Base-by-base conservation (phyloP, 2,797 vertebrate species). In the Helicolenus hilgendorfi region DNA sequence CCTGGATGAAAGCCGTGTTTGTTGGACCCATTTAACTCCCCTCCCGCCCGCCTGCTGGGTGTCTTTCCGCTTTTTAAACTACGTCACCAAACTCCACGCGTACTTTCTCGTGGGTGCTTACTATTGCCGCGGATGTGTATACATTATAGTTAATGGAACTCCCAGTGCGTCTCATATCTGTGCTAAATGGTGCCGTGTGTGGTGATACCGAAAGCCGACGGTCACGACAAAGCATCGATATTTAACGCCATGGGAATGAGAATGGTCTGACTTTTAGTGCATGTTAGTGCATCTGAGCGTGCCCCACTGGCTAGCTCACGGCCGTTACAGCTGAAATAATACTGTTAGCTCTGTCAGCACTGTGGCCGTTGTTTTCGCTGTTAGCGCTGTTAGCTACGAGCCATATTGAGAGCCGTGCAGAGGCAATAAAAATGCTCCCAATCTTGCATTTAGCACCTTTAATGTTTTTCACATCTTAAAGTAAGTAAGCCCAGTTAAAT, bases 41-140 rank as follows among this genome's bases (percentile, higher is more conserved):
- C 45, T 49, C 45, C 45, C 45, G 7, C 18, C 45, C 3, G 7
- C 3, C 18, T 49, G 45, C 7, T 20, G 7, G 15, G 15, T 49
- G 45, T 8, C 7, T 49, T 49, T 49, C 20, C 41, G 45, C 45
- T 8, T 0, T 49, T 49, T 49, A 49, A 49, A 49, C 45, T 49
- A 49, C 18, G 7, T 20, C 45, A 49, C 15, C 15, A 49, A 1
- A 1, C 18, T 49, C 15, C 45, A 15, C 3, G 7, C 7, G 3
- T 18, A 49, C 45, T 49, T 49, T 49, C 7, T 45, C 15, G 41
- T n/a, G 6, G 41, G 41, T 0, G 45, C 15, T 49, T 49, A 49
- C 45, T 49, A 18, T 49, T 49, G 45, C 41, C 0, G 5, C 1
- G 41, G 41, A 49, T 49, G 41, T 0, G 41, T 49, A 18, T 49